A percentile compares a stretch with the other conserved stretches of the same genome.
phyloP scores from a whole-genome alignment of 2,797 vertebrate species.

The Peromyscus melanophrys region DNA sequence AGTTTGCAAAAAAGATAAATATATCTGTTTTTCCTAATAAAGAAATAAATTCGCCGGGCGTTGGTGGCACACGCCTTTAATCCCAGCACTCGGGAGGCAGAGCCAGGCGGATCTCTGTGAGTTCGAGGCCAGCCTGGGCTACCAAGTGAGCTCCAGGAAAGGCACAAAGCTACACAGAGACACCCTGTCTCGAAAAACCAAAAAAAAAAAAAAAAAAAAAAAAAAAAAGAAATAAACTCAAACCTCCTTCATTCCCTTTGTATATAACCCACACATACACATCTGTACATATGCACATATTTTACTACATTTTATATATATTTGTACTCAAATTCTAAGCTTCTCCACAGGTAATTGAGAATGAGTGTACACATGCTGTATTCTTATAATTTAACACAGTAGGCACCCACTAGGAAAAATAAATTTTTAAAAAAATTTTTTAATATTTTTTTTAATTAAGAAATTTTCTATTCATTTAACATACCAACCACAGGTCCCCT shows the following conservation, averaged over 20 bases:
- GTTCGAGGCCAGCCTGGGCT: too few relatives aligned
- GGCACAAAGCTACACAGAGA: too few relatives aligned
- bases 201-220: too few relatives aligned
- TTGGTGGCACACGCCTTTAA: too few relatives aligned
- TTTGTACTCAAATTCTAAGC: neutral
- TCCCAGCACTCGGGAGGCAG: too few relatives aligned
- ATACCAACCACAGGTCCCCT: too few relatives aligned
- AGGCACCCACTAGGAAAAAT: neutral
- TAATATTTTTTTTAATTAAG: too few relatives aligned
- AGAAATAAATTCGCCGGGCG: neutral
- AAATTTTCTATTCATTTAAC: too few relatives aligned
- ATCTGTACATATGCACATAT: neutral
- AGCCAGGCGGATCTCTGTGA: too few relatives aligned
- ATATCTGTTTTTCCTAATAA: neutral
- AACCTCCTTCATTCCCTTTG: neutral
- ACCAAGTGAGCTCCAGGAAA: too few relatives aligned
- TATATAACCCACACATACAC: neutral
- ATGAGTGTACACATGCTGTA: neutral
- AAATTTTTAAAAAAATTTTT: neutral
- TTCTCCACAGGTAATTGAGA: neutral
- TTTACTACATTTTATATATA: neutral
- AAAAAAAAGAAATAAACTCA: neutral
- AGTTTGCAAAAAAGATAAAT: constrained; percentile 2
- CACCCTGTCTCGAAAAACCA: too few relatives aligned
- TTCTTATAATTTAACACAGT: neutral